Evolutionary conservation across 2,797 vertebrate species (phyloP).

Genomic region (Nasua narica): DNA sequence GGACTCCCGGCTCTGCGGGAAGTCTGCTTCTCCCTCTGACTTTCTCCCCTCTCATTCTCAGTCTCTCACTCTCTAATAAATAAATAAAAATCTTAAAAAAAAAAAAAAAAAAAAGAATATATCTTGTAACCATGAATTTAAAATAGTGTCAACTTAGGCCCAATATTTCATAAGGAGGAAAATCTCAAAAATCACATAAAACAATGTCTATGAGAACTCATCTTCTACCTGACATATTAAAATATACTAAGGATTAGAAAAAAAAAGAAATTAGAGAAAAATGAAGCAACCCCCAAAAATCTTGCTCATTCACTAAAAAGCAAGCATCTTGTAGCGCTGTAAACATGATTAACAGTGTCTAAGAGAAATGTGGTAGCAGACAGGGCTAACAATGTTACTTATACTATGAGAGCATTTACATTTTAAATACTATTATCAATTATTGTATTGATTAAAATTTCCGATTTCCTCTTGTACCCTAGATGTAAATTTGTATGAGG

Average conservation of each 20-base stretch:
- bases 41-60: too few relatives aligned
- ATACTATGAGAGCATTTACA: neutral
- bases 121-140: neutral
- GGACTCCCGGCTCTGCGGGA: too few relatives aligned
- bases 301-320: neutral
- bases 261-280: neutral
- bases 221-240: neutral
- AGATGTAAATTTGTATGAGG: neutral
- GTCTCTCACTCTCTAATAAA: too few relatives aligned
- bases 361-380: neutral
- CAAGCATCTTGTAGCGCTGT: neutral
- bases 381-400: neutral
- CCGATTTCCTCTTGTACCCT: neutral
- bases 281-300: neutral
- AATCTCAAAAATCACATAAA: neutral
- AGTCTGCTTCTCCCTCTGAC: too few relatives aligned
- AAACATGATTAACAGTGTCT: neutral
- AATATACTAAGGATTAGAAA: neutral
- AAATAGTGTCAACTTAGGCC: constrained; percentile 11
- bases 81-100: too few relatives aligned
- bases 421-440: neutral
- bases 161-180: neutral
- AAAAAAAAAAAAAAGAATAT: neutral
- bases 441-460: neutral
- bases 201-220: neutral